Evolutionary conservation across 2,888 invertebrate species (phyloP).

Genomic region (Linhomoeus sp.): DNA sequence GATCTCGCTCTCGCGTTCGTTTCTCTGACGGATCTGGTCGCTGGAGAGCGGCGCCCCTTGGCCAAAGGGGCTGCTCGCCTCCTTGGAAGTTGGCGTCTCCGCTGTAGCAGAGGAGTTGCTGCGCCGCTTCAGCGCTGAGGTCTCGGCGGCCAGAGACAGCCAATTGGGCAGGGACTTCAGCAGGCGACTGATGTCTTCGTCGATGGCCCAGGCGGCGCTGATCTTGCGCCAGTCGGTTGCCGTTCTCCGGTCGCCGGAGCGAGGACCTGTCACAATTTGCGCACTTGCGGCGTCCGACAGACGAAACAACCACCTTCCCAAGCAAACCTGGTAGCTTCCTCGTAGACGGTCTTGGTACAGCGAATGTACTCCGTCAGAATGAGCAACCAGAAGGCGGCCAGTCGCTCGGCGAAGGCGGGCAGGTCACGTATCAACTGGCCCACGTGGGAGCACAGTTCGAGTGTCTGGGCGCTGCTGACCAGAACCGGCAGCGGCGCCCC

Average conservation of each 20-base stretch:
- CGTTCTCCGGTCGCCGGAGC: no score
- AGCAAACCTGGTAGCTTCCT: background rate
- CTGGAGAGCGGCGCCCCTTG: no score
- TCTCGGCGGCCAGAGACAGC: conserved; percentile 18
- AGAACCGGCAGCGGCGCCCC: background rate
- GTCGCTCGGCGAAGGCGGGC: conserved; percentile 18
- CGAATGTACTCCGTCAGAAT: conserved; percentile 19
- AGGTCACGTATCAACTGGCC: conserved; percentile 20
- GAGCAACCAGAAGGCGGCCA: conserved; percentile 25
- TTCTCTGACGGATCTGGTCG: conserved; percentile 49
- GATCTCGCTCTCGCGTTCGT: conserved; percentile 73
- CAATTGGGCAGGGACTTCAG: conserved; percentile 60
- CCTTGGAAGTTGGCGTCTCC: no score
- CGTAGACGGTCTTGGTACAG: conserved; percentile 15
- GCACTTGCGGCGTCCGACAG: no score
- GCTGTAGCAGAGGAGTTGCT: background rate
- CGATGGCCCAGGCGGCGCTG: conserved; percentile 70
- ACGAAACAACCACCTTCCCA: no score
- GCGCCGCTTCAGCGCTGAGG: background rate
- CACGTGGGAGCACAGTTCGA: conserved; percentile 18
- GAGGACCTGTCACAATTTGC: no score
- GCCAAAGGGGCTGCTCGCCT: no score
- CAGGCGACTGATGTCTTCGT: conserved; percentile 79
- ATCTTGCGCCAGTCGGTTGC: conserved; percentile 41
- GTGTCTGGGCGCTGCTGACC: conserved; percentile 14